A percentile compares a stretch with the other conserved stretches of the same genome.
Conservation (phyloP, 92 coral and sea anemone genomes). For the Epizoanthus scotinus region DNA sequence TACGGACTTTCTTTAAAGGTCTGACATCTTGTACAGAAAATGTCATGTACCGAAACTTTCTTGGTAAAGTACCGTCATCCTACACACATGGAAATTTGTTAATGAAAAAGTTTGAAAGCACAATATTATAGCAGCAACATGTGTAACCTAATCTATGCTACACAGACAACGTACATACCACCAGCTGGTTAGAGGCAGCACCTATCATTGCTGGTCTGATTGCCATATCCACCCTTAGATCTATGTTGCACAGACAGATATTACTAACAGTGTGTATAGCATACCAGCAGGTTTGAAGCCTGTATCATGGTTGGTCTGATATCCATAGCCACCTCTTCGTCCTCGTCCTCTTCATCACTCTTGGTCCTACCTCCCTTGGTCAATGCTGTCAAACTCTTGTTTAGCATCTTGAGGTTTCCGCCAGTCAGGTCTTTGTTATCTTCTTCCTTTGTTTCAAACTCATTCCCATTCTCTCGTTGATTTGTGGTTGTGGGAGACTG, state of each 20-base stretch:
- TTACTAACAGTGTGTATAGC: background rate
- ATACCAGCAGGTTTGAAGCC: constrained; percentile 81
- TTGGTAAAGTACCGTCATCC: constrained; percentile 25
- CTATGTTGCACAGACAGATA: no score
- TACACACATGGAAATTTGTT: background rate
- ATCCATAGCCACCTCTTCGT: constrained; percentile 85
- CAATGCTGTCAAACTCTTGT: constrained; percentile 68
- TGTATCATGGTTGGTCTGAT: constrained; percentile 73
- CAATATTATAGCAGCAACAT: no score
- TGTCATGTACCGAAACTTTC: constrained; percentile 71
- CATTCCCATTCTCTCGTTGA: constrained; percentile 50
- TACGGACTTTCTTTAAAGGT: constrained; percentile 81
- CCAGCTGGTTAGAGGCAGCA: no score
- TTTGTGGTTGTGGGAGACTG: constrained; percentile 69
- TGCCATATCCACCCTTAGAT: no score
- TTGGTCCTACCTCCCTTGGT: constrained; percentile 35
- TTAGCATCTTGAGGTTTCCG: constrained; percentile 81
- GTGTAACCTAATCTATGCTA: no score
- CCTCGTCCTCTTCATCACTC: constrained; percentile 51
- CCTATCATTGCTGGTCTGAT: no score
- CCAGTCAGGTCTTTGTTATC: constrained; percentile 89
- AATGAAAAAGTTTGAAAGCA: no score
- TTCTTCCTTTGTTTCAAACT: constrained; percentile 59
- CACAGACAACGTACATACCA: no score
- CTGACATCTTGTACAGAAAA: constrained; percentile 93